These are phyloP conservation scores for Tanaodytes sp. DNA, from an alignment of 2,888 invertebrate genomes.

Conservation along the genomic window DNA sequence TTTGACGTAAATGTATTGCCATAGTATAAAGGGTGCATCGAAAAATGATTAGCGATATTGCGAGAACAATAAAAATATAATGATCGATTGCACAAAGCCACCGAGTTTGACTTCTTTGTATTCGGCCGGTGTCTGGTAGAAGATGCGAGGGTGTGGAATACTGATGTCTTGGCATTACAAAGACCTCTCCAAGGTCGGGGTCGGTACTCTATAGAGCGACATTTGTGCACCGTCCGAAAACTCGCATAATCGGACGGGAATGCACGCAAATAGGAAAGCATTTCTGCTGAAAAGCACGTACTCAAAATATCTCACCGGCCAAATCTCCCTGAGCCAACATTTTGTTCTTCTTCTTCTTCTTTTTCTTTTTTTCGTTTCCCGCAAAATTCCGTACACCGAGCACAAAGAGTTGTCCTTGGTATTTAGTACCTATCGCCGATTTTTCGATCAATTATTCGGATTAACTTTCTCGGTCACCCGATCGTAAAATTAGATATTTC, in stretches of 20 bases:
- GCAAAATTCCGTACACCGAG: too few species aligned
- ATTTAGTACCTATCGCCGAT: not conserved
- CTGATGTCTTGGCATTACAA: conserved; percentile 69
- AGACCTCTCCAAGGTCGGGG: conserved; percentile 72
- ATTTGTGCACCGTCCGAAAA: conserved; percentile 57
- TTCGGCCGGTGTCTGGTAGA: conserved; percentile 64
- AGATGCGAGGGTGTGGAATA: conserved; percentile 71
- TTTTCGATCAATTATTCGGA: too few species aligned
- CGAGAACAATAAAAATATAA: conserved; percentile 52
- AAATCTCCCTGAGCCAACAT: not conserved
- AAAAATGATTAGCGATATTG: conserved; percentile 32
- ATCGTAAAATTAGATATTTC: too few species aligned
- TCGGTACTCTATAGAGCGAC: conserved; percentile 57
- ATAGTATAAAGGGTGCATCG: conserved; percentile 32
- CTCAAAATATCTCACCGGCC: conserved; percentile 24
- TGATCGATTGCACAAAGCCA: conserved; percentile 56
- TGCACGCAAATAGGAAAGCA: conserved; percentile 26
- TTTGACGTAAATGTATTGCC: conserved; percentile 14
- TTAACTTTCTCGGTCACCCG: too few species aligned
- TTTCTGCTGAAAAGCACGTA: conserved; percentile 27
- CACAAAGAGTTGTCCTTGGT: not conserved
- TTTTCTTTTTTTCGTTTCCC: too few species aligned
- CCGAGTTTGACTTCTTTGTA: conserved; percentile 59
- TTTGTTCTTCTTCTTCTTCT: too few species aligned
- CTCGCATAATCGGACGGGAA: conserved; percentile 52